Percentiles rank a stretch among this genome's conserved stretches.
These are phyloP conservation scores for Boloria euphrosyne DNA, from an alignment of 2,888 invertebrate genomes.

Conservation along the genomic window DNA sequence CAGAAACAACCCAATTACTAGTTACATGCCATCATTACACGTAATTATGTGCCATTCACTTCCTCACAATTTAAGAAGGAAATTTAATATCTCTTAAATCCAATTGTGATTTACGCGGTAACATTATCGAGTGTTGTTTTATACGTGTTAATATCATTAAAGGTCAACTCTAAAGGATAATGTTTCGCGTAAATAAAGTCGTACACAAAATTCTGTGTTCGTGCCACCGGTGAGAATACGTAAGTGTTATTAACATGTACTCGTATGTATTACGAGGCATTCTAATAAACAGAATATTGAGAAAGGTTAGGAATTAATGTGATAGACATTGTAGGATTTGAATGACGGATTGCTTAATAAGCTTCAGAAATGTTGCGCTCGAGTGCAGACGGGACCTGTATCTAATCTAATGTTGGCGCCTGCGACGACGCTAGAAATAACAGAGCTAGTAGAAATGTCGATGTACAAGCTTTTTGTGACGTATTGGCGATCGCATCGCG, in stretches of 20 bases:
- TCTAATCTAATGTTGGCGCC: slow-evolving; percentile 74
- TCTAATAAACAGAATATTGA: slow-evolving; percentile 13
- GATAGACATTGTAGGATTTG: slow-evolving; percentile 47
- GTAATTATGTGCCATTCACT: slow-evolving; percentile 31
- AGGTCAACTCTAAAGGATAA: slow-evolving; percentile 61
- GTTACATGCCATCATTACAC: slow-evolving; percentile 26
- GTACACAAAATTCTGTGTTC: slow-evolving; percentile 23
- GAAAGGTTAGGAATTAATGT: slow-evolving; percentile 22
- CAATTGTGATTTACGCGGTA: slow-evolving; percentile 38
- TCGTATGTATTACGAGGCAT: neutral
- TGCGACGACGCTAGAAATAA: slow-evolving; percentile 69
- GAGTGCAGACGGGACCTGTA: slow-evolving; percentile 71
- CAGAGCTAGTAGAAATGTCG: slow-evolving; percentile 68
- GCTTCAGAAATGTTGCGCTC: slow-evolving; percentile 66
- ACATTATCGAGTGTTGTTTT: slow-evolving; percentile 38
- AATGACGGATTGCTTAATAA: slow-evolving; percentile 64
- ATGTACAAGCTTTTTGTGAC: slow-evolving; percentile 64
- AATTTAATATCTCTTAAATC: slow-evolving; percentile 39
- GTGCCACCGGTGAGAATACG: slow-evolving; percentile 33
- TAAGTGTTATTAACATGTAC: slow-evolving; percentile 2
- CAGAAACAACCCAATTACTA: slow-evolving; percentile 12
- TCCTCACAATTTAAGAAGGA: slow-evolving; percentile 36
- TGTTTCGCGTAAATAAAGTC: slow-evolving; percentile 45
- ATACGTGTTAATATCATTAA: slow-evolving; percentile 47
- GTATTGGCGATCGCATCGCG: slow-evolving; percentile 42